phyloP scores from a whole-genome alignment of 2,797 vertebrate species.

The Bradypodion pumilum region DNA sequence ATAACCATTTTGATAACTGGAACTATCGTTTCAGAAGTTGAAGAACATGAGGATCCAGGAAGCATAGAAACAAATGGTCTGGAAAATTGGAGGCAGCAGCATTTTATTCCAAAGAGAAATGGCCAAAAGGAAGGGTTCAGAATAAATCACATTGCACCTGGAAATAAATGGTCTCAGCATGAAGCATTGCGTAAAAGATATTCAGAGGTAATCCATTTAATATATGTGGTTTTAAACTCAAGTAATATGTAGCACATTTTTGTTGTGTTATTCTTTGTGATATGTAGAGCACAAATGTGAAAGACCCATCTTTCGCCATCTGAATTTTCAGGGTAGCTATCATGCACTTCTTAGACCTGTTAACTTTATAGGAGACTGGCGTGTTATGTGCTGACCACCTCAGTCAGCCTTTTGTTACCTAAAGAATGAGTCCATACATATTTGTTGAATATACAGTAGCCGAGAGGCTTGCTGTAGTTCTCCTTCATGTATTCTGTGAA shows the following conservation, averaged over 20 bases:
- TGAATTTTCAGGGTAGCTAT: background rate
- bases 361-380: background rate
- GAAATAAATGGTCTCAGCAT: slow-evolving; percentile 56
- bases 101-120: slow-evolving; percentile 44
- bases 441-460: background rate
- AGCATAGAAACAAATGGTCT: slow-evolving; percentile 25
- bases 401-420: background rate
- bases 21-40: slow-evolving; percentile 60
- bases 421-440: background rate
- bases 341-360: background rate
- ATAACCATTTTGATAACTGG: slow-evolving; percentile 11
- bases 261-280: background rate
- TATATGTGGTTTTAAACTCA: background rate
- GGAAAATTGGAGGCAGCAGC: slow-evolving; percentile 59
- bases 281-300: background rate
- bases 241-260: too few species aligned
- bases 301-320: background rate
- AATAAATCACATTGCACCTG: slow-evolving; percentile 33
- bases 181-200: slow-evolving; percentile 54
- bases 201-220: slow-evolving; percentile 64
- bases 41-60: slow-evolving; percentile 58
- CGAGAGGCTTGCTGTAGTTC: background rate
- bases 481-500: too few species aligned
- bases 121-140: slow-evolving; percentile 58
- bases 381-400: background rate